A percentile compares a stretch with the other conserved stretches of the same genome.
Conservation (phyloP, 2,797 vertebrate species). For the Tapirus indicus region DNA sequence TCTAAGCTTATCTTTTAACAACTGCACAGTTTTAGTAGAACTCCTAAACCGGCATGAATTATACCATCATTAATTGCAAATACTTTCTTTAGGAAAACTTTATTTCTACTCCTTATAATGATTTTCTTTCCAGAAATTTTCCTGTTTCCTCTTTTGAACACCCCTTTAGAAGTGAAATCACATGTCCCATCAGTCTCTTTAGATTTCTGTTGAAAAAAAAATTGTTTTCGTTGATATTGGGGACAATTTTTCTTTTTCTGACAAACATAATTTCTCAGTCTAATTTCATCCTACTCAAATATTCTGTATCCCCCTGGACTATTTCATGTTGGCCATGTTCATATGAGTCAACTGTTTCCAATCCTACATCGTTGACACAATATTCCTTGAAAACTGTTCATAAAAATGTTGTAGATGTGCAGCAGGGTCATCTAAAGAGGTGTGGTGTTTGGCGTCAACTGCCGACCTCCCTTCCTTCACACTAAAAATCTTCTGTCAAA, state of each 20-base stretch:
- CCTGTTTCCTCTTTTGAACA: background rate
- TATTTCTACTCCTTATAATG: background rate
- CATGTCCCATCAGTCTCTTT: background rate
- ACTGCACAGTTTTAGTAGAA: background rate
- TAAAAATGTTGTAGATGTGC: background rate
- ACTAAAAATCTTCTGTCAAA: background rate
- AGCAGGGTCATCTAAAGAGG: background rate
- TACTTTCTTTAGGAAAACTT: background rate
- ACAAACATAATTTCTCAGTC: background rate
- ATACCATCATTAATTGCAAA: background rate
- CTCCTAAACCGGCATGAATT: background rate
- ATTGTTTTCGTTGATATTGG: background rate
- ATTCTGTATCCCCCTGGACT: background rate
- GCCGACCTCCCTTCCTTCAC: no score
- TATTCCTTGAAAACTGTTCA: background rate
- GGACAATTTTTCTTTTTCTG: slow-evolving; percentile 38
- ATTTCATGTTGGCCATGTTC: background rate
- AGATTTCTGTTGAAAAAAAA: background rate
- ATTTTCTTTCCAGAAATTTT: background rate
- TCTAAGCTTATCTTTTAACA: background rate
- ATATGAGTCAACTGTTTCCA: background rate
- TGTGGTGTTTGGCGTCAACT: background rate
- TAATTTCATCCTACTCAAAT: slow-evolving; percentile 6
- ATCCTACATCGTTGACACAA: background rate
- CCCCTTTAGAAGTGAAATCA: background rate